Conservation (phyloP, 2,113 vertebrate genomes). For the Columba livia region DNA sequence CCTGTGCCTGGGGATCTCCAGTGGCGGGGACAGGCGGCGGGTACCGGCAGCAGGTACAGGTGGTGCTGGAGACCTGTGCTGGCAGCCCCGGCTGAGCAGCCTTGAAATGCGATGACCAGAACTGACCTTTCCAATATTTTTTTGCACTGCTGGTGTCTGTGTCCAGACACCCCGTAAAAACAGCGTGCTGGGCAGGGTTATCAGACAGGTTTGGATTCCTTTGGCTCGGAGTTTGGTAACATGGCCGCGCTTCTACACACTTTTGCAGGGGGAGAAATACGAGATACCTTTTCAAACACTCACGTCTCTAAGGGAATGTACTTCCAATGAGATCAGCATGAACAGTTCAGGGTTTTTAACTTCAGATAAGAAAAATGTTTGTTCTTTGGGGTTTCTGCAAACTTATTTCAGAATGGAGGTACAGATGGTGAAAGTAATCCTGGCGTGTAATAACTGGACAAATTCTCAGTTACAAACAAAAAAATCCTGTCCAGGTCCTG, state of each 20-base stretch:
- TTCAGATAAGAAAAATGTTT: constrained; percentile 5
- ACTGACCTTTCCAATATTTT: constrained; percentile 2
- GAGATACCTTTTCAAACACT: neutral
- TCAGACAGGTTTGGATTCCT: neutral
- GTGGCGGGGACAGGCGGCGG: neutral
- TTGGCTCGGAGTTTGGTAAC: constrained; percentile 28
- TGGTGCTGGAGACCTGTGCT: neutral
- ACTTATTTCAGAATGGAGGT: neutral
- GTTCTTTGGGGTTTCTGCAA: neutral
- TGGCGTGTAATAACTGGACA: neutral
- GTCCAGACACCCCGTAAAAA: constrained; percentile 23
- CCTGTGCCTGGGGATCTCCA: rapidly evolving
- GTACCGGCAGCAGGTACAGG: neutral
- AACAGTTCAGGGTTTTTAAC: neutral
- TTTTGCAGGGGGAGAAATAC: neutral
- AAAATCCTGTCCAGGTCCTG: neutral
- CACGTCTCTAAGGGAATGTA: neutral
- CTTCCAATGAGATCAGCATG: constrained; percentile 5
- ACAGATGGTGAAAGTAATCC: neutral
- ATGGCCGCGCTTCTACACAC: constrained; percentile 8
- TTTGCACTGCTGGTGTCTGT: neutral
- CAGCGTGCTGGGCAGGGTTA: constrained; percentile 1
- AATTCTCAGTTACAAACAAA: neutral
- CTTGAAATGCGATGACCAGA: neutral
- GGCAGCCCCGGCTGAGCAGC: too few species aligned